phyloP scores from a whole-genome alignment of 1,140 invertebrate species.

The Cotesia glomerata region DNA sequence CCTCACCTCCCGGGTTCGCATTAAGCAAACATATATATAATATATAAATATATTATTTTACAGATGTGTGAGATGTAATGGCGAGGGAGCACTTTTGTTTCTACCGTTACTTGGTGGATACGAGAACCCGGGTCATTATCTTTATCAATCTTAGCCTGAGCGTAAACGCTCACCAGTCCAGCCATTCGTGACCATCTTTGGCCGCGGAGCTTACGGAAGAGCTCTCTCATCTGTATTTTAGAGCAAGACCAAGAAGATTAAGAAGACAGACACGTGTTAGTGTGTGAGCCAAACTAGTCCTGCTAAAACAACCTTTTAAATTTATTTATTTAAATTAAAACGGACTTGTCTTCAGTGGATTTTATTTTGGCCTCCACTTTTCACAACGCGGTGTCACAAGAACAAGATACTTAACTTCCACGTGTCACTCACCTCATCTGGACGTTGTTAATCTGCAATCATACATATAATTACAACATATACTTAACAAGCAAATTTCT shows the following conservation, averaged over 20 bases:
- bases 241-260: too few species aligned
- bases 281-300: background rate
- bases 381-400: background rate
- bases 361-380: background rate
- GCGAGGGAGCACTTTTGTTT: constrained; percentile 40
- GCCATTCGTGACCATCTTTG: constrained; percentile 51
- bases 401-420: constrained; percentile 26
- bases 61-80: background rate
- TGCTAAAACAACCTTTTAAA: constrained; percentile 21
- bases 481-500: too few species aligned
- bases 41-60: background rate
- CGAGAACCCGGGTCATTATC: constrained; percentile 49
- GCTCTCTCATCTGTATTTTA: too few species aligned
- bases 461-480: background rate
- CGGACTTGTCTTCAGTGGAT: constrained; percentile 27
- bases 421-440: constrained; percentile 9
- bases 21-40: background rate
- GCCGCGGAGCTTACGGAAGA: constrained; percentile 43
- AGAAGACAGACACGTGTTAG: constrained; percentile 3
- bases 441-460: background rate
- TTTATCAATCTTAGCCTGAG: constrained; percentile 53
- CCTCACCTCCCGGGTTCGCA: background rate
- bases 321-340: constrained; percentile 4
- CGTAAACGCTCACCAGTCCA: constrained; percentile 43
- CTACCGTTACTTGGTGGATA: constrained; percentile 48